Conservation (phyloP, 2,888 invertebrate genomes). For the Protophormia terraenovae region DNA sequence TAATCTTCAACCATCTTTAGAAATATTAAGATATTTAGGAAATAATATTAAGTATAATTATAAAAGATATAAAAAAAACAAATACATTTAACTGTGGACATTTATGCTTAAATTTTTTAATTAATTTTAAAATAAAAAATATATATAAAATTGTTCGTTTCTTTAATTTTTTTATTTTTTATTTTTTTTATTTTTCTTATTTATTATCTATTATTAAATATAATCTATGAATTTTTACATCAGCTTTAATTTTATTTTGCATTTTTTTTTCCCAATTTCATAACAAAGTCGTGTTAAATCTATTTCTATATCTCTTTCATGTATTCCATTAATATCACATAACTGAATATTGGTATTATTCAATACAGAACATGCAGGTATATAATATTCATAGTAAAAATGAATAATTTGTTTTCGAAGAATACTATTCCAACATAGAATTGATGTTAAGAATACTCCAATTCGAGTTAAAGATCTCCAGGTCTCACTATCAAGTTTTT, state of each 20-base stretch:
- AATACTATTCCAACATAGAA: not conserved
- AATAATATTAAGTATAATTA: too few species aligned
- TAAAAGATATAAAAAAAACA: too few species aligned
- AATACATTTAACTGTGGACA: not conserved
- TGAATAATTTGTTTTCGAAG: not conserved
- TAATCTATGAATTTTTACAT: not conserved
- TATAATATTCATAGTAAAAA: not conserved
- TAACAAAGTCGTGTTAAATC: not conserved
- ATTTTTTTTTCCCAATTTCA: not conserved
- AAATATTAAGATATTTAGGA: not conserved
- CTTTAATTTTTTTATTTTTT: too few species aligned
- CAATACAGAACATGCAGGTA: not conserved
- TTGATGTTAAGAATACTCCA: not conserved
- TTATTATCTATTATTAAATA: not conserved
- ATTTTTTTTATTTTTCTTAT: not conserved
- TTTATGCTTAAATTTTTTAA: not conserved
- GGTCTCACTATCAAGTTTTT: too few species aligned
- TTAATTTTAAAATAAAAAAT: not conserved
- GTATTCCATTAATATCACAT: not conserved
- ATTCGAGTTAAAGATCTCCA: too few species aligned
- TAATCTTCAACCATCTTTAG: not conserved
- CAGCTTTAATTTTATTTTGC: not conserved
- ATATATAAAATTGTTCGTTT: too few species aligned
- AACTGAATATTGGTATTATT: not conserved
- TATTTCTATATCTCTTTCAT: not conserved